A percentile compares a stretch with the other conserved stretches of the same genome.
Evolutionary conservation across 2,113 vertebrate species (phyloP).

Genomic region (western clawed frog (Xenopus tropicalis)): DNA sequence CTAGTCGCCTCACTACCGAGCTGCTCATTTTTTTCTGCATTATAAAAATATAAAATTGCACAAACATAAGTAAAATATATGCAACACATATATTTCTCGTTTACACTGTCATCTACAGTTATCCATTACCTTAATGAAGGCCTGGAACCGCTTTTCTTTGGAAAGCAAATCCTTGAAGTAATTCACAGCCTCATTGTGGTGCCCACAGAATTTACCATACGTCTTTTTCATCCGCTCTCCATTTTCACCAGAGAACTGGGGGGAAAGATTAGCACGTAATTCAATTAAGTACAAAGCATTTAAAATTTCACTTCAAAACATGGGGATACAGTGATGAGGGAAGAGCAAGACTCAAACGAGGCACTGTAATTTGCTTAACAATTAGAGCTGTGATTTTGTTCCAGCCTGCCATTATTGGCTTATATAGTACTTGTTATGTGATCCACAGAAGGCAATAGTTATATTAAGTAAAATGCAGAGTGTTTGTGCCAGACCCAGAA

Average conservation of each 20-base stretch:
- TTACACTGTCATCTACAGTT: background rate
- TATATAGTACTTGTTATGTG: background rate
- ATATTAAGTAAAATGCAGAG: too few species aligned
- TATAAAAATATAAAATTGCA: background rate
- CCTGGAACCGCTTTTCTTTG: conserved; percentile 93
- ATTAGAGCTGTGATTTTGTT: background rate
- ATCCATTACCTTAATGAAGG: conserved; percentile 81
- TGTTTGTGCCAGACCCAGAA: too few species aligned
- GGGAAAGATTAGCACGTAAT: background rate
- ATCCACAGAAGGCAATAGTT: background rate
- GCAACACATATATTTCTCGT: background rate
- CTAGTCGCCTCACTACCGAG: conserved; percentile 82
- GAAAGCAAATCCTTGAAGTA: conserved; percentile 88
- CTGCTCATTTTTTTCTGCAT: conserved; percentile 94
- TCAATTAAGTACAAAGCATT: background rate
- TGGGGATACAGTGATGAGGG: background rate
- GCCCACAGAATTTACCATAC: conserved; percentile 90
- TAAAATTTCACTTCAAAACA: background rate
- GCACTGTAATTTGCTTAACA: conserved; percentile 3
- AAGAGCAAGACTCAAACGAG: background rate
- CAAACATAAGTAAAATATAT: conserved; percentile 4
- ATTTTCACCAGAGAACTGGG: conserved; percentile 85
- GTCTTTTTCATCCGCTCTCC: conserved; percentile 85
- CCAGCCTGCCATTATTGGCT: conserved; percentile 6
- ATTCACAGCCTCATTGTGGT: conserved; percentile 90